Base-by-base conservation (phyloP, 2,113 vertebrate species). In the Cinclus mexicanus region DNA sequence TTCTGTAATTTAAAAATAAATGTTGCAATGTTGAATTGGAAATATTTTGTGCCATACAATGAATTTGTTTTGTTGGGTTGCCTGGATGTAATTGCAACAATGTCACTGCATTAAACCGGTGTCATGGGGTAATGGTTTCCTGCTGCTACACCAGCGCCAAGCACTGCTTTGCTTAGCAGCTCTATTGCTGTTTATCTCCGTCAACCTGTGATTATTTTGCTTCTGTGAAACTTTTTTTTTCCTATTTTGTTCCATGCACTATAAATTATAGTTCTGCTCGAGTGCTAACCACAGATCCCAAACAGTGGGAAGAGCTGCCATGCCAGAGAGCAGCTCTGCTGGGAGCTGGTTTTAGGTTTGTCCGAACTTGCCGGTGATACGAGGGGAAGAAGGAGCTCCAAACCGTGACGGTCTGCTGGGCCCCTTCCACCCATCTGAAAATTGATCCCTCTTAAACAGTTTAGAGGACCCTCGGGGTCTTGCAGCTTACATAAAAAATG, bases 401-500 rank as follows among this genome's bases (percentile, higher is more conserved):
- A 75, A 93, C 71, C 7, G 7, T 56, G 84, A 95, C 47, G 33
- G 53, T 92, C 83, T 83, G 64, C 69, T 9, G 65, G 90, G 87
- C 75, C 75, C 83, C 87, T 93, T 89, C 92, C 50, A 83, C 83
- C 76, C 83, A 61, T 94, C 95, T 65, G 78, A 97, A 97, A 97
- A 97, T 81, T 94, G 97, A 98, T 97, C 97, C 96, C 87, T 91
- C 90, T 94, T 96, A 88, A 97, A 96, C 75, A 84, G 67, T 92
- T 95, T 87, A 96, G 94, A 94, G 94, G 42, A 68, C 92, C 97
- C 94, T 79, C 7, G 2, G 94, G 95, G 95, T 93, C 95, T 95
- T 84, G 83, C 57, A 94, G 95, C 89, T 97, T 95, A 93, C 95
- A 94, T 97, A 87, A 97, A 97, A 97, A 98, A 95, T 93, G 96